Evolutionary conservation across 1,140 invertebrate species (phyloP).

Genomic region (Zaprionus vittiger): DNA sequence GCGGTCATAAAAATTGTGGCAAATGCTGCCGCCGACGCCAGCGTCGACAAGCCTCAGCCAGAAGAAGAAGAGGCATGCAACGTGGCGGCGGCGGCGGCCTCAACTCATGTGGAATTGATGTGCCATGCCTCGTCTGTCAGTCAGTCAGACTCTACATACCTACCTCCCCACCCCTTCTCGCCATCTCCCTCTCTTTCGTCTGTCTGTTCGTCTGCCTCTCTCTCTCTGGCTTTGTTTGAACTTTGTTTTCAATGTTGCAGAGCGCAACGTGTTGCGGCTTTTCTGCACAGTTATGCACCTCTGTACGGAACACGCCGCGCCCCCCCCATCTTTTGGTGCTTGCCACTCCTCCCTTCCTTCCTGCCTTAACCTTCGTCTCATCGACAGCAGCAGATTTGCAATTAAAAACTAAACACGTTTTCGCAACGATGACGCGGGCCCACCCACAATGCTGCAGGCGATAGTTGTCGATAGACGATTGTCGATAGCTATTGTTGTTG

Average conservation of each 20-base stretch:
- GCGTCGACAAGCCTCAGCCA: background rate
- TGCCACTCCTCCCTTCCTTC: background rate
- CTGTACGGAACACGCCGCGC: too few species aligned
- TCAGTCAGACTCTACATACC: constrained; percentile 51
- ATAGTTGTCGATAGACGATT: constrained; percentile 51
- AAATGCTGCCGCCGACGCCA: constrained; percentile 46
- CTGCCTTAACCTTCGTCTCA: constrained; percentile 1
- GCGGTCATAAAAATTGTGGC: constrained; percentile 75
- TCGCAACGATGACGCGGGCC: constrained; percentile 40
- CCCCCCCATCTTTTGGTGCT: too few species aligned
- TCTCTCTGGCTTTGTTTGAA: constrained; percentile 71
- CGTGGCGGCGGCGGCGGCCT: constrained; percentile 46
- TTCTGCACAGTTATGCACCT: constrained; percentile 31
- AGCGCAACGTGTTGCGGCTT: constrained; percentile 48
- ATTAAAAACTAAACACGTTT: constrained; percentile 82
- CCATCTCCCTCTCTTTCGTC: constrained; percentile 44
- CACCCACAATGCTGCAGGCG: constrained; percentile 69
- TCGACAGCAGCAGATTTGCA: constrained; percentile 73
- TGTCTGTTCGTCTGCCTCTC: constrained; percentile 32
- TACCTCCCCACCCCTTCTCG: background rate
- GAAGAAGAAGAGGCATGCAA: constrained; percentile 32
- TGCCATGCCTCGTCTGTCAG: constrained; percentile 73
- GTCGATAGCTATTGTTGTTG: constrained; percentile 35
- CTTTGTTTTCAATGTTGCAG: constrained; percentile 78
- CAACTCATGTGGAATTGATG: constrained; percentile 83